Conservation (phyloP, 1,140 invertebrate genomes). For the Rhagoletis pomonella region DNA sequence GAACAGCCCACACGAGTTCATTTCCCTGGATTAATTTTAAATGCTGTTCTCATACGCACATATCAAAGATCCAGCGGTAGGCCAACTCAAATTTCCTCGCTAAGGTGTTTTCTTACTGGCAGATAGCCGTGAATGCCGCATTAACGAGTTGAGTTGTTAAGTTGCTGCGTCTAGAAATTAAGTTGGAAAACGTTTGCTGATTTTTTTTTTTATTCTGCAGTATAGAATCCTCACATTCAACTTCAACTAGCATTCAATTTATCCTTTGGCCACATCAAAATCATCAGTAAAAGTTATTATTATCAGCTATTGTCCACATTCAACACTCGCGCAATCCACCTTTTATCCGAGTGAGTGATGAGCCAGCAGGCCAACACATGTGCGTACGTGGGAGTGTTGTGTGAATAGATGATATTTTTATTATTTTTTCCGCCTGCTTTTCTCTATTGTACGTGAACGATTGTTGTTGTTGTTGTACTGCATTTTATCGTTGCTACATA, state of each 20-base stretch:
- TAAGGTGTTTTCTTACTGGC: slow-evolving; percentile 18
- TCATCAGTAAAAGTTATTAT: slow-evolving; percentile 52
- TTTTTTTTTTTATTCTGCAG: slow-evolving; percentile 21
- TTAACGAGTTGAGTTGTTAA: slow-evolving; percentile 29
- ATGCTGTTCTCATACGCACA: neutral
- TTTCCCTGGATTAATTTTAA: slow-evolving; percentile 19
- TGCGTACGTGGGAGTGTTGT: slow-evolving; percentile 40
- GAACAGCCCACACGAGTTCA: neutral
- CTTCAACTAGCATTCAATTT: slow-evolving; percentile 28
- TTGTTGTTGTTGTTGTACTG: slow-evolving; percentile 33
- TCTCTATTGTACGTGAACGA: slow-evolving; percentile 43
- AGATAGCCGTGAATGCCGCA: neutral
- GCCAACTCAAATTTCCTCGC: neutral
- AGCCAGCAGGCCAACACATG: neutral
- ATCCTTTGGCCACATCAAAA: slow-evolving; percentile 48
- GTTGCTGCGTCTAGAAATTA: slow-evolving; percentile 39
- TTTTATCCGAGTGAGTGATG: neutral
- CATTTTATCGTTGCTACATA: slow-evolving; percentile 16
- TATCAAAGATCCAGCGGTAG: neutral
- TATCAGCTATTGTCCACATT: slow-evolving; percentile 42
- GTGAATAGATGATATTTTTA: slow-evolving; percentile 50
- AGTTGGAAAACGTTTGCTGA: slow-evolving; percentile 37
- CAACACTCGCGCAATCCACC: neutral
- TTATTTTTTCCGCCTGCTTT: slow-evolving; percentile 41
- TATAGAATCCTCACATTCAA: too few relatives aligned